Base-by-base conservation (phyloP, 2,113 vertebrate species). In the Ursus arctos region DNA sequence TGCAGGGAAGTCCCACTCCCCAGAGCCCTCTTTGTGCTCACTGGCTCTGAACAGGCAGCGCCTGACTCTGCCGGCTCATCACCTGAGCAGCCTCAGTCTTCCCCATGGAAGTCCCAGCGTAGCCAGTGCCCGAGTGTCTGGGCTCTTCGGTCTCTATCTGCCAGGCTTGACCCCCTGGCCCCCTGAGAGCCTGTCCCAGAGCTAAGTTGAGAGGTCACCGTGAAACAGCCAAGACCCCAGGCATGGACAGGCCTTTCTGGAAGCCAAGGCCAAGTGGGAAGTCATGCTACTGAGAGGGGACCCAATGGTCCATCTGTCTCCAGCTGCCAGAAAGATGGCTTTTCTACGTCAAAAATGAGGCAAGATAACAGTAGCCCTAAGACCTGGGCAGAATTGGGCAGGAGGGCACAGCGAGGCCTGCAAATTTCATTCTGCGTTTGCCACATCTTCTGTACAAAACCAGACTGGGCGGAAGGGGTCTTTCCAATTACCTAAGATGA, bases 351-450 rank as follows among this genome's bases (percentile, higher is more conserved):
- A 84, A 36, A 92, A 79, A 2, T 1, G 36, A 67, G 26, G 13
- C 49, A 28, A 49, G 47, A 18, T 65, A 43, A 19, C 80, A 65
- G 40, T 76, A 77, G 28, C 43, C 47, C 61, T 51, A 40, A 71
- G 57, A 88, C 31, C 57, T 67, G 51, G 81, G 28, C 57, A 82
- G 33, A 69, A 53, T 13, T 69, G 61, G 65, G n/a, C 55, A 93
- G 57, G 40, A 92, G 59, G 55, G 19, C 67, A 63, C 43, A 28
- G 7, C 21, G 40, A 92, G 82, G 47, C 85, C 94, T 69, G 6
- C n/a, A 96, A 49, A 13, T 47, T 79, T 76, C 94, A 65, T 81
- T 94, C 55, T 83, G 53, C 22, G 33, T 92, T 95, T 93, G 79
- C 77, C 31, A 4, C 24, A 72, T 72, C 31, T 93, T 94, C 86